A percentile compares a stretch with the other conserved stretches of the same genome.
These are phyloP conservation scores for Brachirus orientalis DNA, from an alignment of 2,113 vertebrate genomes.

Conservation along the genomic window DNA sequence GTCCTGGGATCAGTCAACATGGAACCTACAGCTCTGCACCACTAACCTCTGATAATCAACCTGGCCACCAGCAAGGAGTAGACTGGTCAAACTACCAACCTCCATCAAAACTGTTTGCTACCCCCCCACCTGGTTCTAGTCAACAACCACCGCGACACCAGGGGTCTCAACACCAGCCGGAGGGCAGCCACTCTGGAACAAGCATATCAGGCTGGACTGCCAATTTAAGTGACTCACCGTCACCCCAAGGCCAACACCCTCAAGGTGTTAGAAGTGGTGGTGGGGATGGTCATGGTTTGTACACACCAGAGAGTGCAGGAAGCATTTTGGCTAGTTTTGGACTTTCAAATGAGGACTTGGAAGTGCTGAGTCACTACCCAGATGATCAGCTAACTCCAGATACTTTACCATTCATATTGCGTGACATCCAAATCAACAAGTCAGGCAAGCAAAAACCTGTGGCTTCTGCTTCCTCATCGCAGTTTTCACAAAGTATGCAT, in stretches of 20 bases:
- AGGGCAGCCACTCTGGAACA: conserved; percentile 41
- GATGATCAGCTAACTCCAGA: conserved; percentile 93
- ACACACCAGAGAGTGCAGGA: conserved; percentile 91
- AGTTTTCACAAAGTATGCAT: conserved; percentile 54
- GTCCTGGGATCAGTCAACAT: conserved; percentile 54
- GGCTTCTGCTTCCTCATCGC: conserved; percentile 21
- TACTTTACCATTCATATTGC: conserved; percentile 91
- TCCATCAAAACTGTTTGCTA: conserved; percentile 66
- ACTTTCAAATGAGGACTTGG: conserved; percentile 92
- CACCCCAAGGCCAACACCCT: conserved; percentile 50
- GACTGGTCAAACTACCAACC: conserved; percentile 75
- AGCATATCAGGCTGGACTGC: conserved; percentile 45
- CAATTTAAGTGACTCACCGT: conserved; percentile 11
- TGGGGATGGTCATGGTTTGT: conserved; percentile 71
- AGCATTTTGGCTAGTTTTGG: conserved; percentile 94
- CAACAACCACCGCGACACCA: conserved; percentile 48
- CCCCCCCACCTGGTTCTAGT: conserved; percentile 23
- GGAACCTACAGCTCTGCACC: conserved; percentile 52
- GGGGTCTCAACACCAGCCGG: conserved; percentile 43
- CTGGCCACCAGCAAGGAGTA: conserved; percentile 47
- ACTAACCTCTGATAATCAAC: conserved; percentile 51
- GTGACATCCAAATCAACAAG: conserved; percentile 90
- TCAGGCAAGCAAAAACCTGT: conserved; percentile 67
- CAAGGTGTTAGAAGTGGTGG: conserved; percentile 10
- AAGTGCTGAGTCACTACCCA: conserved; percentile 93